Percentiles rank a stretch among this genome's conserved stretches.
Evolutionary conservation across 30 jellyfish, hydroid and myxozoan species (phyloP).

Genomic region (Calvadosia cruxmelitensis): DNA sequence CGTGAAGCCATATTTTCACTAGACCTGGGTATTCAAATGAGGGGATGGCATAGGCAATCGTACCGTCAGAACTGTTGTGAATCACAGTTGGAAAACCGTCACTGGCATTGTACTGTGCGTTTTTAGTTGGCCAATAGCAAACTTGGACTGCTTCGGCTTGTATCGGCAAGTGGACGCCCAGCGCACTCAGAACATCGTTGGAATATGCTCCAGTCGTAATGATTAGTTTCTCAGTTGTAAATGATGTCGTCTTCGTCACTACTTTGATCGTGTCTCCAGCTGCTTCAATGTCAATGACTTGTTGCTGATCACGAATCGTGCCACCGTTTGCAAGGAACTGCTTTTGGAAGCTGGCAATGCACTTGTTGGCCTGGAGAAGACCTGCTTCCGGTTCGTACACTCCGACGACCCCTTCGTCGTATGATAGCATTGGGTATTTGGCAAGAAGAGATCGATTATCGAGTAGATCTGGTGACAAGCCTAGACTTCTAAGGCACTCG

Average conservation of each 20-base stretch:
- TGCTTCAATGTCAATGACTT: neutral
- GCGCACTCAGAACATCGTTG: neutral
- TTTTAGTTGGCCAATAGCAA: slow-evolving; percentile 59
- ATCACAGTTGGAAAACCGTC: slow-evolving; percentile 58
- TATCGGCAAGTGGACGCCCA: neutral
- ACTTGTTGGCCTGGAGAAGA: neutral
- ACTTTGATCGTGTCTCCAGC: neutral
- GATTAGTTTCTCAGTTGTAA: neutral
- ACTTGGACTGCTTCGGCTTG: slow-evolving; percentile 39
- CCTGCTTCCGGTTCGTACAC: neutral
- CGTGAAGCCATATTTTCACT: slow-evolving; percentile 27
- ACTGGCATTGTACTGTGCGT: slow-evolving; percentile 7
- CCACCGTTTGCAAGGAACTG: neutral
- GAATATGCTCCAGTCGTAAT: neutral
- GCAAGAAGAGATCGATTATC: slow-evolving; percentile 1
- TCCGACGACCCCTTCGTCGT: neutral
- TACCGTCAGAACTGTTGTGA: slow-evolving; percentile 4
- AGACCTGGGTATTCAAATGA: slow-evolving; percentile 71
- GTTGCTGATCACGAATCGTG: neutral
- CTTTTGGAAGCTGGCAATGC: neutral
- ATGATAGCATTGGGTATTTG: slow-evolving; percentile 46
- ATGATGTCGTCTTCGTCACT: neutral
- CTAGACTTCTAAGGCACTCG: slow-evolving; percentile 6
- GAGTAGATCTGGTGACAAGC: slow-evolving; percentile 11
- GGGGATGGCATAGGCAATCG: slow-evolving; percentile 50